Evolutionary conservation across 2,888 invertebrate species (phyloP).

Genomic region (Ditula angustiorana): DNA sequence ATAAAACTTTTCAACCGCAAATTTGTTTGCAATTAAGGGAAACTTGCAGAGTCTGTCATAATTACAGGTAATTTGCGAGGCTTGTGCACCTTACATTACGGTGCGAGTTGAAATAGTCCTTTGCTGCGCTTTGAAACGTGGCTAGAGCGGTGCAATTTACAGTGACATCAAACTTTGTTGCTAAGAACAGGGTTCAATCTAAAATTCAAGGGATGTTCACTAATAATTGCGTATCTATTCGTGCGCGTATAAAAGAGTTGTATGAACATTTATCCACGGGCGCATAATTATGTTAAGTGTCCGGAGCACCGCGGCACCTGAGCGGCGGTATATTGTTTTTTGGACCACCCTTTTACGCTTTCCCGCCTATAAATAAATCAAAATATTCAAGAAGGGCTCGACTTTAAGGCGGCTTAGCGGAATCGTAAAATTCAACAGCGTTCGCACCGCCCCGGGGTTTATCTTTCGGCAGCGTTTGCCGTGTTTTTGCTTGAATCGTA

Average conservation of each 20-base stretch:
- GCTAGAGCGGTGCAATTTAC: slow-evolving; percentile 25
- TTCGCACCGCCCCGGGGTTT: slow-evolving; percentile 77
- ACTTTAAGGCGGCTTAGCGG: slow-evolving; percentile 84
- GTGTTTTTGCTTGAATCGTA: slow-evolving; percentile 82
- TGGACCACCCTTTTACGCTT: slow-evolving; percentile 82
- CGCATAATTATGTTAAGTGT: slow-evolving; percentile 69
- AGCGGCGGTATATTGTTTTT: slow-evolving; percentile 79
- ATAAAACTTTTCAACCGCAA: slow-evolving; percentile 70
- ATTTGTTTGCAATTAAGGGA: slow-evolving; percentile 65
- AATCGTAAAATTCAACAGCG: slow-evolving; percentile 85
- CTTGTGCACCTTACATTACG: slow-evolving; percentile 17
- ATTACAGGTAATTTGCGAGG: slow-evolving; percentile 51
- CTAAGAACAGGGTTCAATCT: neutral
- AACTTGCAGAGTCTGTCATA: slow-evolving; percentile 57
- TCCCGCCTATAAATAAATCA: slow-evolving; percentile 85
- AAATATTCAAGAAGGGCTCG: slow-evolving; percentile 85
- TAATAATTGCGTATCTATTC: slow-evolving; percentile 5
- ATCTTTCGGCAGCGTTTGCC: slow-evolving; percentile 76
- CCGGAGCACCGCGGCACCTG: slow-evolving; percentile 60
- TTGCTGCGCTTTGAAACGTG: slow-evolving; percentile 25
- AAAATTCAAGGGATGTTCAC: neutral
- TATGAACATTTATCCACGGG: slow-evolving; percentile 56
- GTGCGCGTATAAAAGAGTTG: slow-evolving; percentile 28
- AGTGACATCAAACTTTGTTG: slow-evolving; percentile 1
- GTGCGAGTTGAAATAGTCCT: neutral